Evolutionary conservation across 2,888 invertebrate species (phyloP).

Genomic region (Gnatocerus cornutus): DNA sequence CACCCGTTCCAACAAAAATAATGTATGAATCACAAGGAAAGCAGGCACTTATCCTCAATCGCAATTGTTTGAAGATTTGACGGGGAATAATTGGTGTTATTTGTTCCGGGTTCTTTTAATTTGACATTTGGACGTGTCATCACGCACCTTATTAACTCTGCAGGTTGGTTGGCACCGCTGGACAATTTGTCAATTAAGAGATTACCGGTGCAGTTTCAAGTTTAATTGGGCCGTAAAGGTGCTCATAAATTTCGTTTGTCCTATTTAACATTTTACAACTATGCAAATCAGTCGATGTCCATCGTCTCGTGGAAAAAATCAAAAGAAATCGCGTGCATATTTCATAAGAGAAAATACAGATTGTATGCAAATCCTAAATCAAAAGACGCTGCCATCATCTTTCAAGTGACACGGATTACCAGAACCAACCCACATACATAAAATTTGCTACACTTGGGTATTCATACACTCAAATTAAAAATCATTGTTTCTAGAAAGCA

Average conservation of each 20-base stretch:
- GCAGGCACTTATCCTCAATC: slow-evolving; percentile 16
- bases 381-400: slow-evolving; percentile 45
- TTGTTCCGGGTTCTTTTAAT: slow-evolving; percentile 26
- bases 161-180: slow-evolving; percentile 16
- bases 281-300: slow-evolving; percentile 8
- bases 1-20: slow-evolving; percentile 26
- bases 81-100: slow-evolving; percentile 16
- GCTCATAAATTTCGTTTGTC: slow-evolving; percentile 8
- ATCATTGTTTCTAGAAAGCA: slow-evolving; percentile 63
- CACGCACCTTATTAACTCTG: slow-evolving; percentile 27
- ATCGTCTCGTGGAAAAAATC: background rate
- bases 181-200: slow-evolving; percentile 33
- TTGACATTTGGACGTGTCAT: slow-evolving; percentile 29
- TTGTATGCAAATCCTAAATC: slow-evolving; percentile 47
- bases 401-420: slow-evolving; percentile 45
- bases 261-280: slow-evolving; percentile 9
- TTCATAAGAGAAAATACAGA: slow-evolving; percentile 44
- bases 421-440: slow-evolving; percentile 53
- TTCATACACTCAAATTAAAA: slow-evolving; percentile 56
- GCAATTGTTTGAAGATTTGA: slow-evolving; percentile 7
- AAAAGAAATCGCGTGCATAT: slow-evolving; percentile 22
- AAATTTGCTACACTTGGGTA: slow-evolving; percentile 56
- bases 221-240: slow-evolving; percentile 28
- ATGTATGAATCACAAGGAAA: slow-evolving; percentile 28
- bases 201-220: slow-evolving; percentile 33